Evolutionary conservation across 2,888 invertebrate species (phyloP).

Genomic region (Troides aeacus): DNA sequence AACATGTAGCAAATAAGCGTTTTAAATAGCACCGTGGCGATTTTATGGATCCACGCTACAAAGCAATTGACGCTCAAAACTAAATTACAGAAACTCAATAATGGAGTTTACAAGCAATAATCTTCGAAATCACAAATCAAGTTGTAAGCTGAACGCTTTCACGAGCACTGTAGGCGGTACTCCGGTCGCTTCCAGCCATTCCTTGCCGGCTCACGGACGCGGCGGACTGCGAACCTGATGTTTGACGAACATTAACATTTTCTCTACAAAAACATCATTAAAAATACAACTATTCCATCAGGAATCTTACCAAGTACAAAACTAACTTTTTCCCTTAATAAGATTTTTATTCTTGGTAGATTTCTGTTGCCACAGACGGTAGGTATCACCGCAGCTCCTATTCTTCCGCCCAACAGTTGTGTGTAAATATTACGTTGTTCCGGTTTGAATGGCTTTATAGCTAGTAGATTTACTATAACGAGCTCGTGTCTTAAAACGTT

Average conservation of each 20-base stretch:
- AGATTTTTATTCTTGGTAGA: too few relatives aligned
- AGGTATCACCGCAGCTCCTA: too few relatives aligned
- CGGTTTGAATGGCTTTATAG: too few relatives aligned
- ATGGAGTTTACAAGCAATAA: slow-evolving; percentile 65
- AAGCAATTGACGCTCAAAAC: slow-evolving; percentile 52
- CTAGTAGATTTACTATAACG: too few relatives aligned
- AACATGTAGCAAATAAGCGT: background rate
- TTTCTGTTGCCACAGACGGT: too few relatives aligned
- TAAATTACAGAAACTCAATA: slow-evolving; percentile 65
- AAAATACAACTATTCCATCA: background rate
- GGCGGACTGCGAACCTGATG: slow-evolving; percentile 29
- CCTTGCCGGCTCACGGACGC: slow-evolving; percentile 43
- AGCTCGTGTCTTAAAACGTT: too few relatives aligned
- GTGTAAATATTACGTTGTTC: too few relatives aligned
- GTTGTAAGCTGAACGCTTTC: slow-evolving; percentile 72
- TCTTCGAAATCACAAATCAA: slow-evolving; percentile 77
- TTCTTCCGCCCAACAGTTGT: too few relatives aligned
- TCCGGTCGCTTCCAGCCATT: slow-evolving; percentile 68
- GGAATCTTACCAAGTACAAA: too few relatives aligned
- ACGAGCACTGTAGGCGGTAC: slow-evolving; percentile 72
- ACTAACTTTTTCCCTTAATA: too few relatives aligned
- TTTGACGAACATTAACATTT: background rate
- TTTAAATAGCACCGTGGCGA: slow-evolving; percentile 27
- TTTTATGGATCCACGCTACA: slow-evolving; percentile 39
- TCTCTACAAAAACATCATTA: background rate